phyloP scores from a whole-genome alignment of 2,113 vertebrate genomes.

The Pluvianellus socialis region DNA sequence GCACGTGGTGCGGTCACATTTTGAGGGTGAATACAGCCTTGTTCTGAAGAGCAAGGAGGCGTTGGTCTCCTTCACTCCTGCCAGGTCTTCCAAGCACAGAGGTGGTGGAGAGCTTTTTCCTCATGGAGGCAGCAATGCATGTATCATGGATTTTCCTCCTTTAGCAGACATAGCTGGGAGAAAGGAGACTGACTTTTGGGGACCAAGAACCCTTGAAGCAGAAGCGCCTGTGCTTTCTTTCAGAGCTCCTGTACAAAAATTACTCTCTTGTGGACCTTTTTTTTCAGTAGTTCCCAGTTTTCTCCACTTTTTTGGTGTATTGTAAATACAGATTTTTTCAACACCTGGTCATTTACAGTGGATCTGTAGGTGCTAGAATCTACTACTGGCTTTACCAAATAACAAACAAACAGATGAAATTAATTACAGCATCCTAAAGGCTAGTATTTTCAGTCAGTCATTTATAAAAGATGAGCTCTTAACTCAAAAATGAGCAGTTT shows the following conservation, averaged over 20 bases:
- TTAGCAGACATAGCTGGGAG: not conserved
- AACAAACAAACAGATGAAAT: not conserved
- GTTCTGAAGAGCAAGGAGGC: not conserved
- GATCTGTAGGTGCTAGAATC: not conserved
- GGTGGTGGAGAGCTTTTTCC: not conserved
- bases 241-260: not conserved
- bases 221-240: slow-evolving; percentile 53
- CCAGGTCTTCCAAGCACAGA: not conserved
- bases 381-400: not conserved
- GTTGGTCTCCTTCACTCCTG: not conserved
- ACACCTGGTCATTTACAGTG: not conserved
- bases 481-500: not conserved
- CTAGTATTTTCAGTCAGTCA: not conserved
- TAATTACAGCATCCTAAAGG: not conserved
- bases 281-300: not conserved
- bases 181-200: not conserved
- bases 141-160: not conserved
- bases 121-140: not conserved
- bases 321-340: not conserved
- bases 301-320: not conserved
- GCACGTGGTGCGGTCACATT: not conserved
- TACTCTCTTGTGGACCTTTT: not conserved
- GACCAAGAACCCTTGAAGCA: slow-evolving; percentile 13
- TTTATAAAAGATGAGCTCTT: not conserved
- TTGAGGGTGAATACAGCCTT: not conserved